Evolutionary conservation across 92 coral and sea anemone species (phyloP), one percentile per base, ranked within the genome.

Genomic region (Siderastrea radians): DNA sequence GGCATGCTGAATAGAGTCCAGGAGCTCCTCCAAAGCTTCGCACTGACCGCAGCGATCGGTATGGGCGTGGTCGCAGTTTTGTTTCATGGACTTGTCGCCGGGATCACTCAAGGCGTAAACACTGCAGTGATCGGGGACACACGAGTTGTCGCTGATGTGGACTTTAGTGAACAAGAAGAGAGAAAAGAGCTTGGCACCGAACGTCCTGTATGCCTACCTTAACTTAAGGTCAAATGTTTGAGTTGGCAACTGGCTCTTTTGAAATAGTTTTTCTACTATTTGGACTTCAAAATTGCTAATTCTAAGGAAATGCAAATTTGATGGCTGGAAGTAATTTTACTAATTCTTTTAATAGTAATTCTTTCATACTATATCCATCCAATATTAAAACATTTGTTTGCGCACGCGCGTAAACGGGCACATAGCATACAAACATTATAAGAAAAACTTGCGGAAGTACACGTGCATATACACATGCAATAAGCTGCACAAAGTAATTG

Each of bases 61-160:
- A 77, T 77, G 81, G 81, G 69, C 81, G 81, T 77, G 81, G 81
- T 77, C 54, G 68, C 81, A 77, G 43, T 58, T 77, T 53, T 77
- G 38, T 19, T 69, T 77, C 26, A 59, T 54, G 81, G 68, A 77
- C 2, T 77, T 73, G 17, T 87, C 81, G 51, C 73, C 60, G 64
- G 80, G 59, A 45, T 87, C 90, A 48, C 85, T 79, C n/a, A 87
- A 75, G 51, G 85, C 81, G 53, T 79, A 70, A 47, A 87, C 66
- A 80, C 74, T 58, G 44, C 81, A 77, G 53, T 77, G 81, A 77
- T 77, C 81, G 11, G 81, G 68, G 81, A 77, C 68, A 53, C 49
- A 17, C 49, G 81, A 77, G 81, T 77, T 69, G 44, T 77, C 48
- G 59, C 79, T 52, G 43, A 74, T 74, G 79, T 74, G 62, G 26